Base-by-base conservation (phyloP, 2,888 invertebrate species). In the Sepioteuthis lessoniana region DNA sequence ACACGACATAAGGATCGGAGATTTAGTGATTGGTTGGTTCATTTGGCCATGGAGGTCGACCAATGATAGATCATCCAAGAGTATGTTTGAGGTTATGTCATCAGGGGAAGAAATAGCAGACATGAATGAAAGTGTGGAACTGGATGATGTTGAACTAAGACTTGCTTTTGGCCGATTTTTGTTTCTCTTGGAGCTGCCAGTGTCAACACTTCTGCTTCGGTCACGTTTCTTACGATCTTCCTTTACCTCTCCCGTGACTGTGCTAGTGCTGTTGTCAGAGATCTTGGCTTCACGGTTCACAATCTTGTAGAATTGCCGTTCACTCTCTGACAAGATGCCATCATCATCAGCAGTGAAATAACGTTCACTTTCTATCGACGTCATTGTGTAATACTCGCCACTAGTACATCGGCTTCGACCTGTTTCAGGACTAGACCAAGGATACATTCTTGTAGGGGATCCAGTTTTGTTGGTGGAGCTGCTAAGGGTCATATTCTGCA, bases 331-430 rank as follows among this genome's bases (percentile, higher is more conserved):
- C 94, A 96, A 31, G 16, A 55, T 93, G 31, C 93, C 95, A 92
- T 99, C 99, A 97, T 99, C 99, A 96, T 99, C 99, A 0, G 99
- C 99, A 0, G 99, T 99, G 97, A 98, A 99, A 97, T 99, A 99
- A 94, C 98, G 98, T 97, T 99, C 99, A 95, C 96, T 97, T 94
- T 96, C 97, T 93, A 96, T 94, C 13, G 96, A 96, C 3, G 95
- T 94, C 94, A 93, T 93, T 0, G 93, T 93, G 37, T 93, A 60
- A 55, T 60, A 93, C 38, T 93, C 93, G 28, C 93, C 93, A 35
- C 55, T 60, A 1, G 93, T 93, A 21, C 93, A 93, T 16, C 93
- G 50, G 50, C 93, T 93, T 13, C 93, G 93, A 38, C 93, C 93
- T 8, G 93, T 93, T 55, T 93, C 93, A 37, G 93, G 93, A 93